Conservation (phyloP, 1,140 invertebrate species). For the Drosophila tsacasi region DNA sequence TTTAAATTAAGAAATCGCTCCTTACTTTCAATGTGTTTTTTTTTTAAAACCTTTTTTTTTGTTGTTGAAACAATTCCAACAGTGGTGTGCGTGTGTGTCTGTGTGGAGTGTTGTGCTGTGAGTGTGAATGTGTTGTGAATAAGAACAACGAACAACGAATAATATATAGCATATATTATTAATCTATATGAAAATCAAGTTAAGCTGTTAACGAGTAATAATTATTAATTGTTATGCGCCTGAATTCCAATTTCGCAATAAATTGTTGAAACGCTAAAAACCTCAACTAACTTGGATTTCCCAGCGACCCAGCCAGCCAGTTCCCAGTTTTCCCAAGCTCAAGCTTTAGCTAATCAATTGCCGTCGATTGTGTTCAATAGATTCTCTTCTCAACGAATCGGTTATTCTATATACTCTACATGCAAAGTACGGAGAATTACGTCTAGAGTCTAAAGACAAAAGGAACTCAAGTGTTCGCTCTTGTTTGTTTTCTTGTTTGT, state of each 20-base stretch:
- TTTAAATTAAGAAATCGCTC: constrained; percentile 7
- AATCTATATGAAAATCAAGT: constrained; percentile 43
- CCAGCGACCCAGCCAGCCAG: not conserved
- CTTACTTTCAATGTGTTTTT: not conserved
- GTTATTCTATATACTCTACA: not conserved
- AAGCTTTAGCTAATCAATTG: not conserved
- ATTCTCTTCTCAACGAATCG: not conserved
- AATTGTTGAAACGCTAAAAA: constrained; percentile 42
- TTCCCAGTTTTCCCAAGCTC: not conserved
- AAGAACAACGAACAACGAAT: constrained; percentile 8
- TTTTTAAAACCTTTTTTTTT: constrained; percentile 27
- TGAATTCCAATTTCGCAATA: constrained; percentile 33
- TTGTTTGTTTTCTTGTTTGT: not conserved
- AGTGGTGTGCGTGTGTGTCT: constrained; percentile 21
- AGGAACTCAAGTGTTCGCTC: not conserved
- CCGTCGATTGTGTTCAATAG: not conserved
- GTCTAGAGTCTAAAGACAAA: not conserved
- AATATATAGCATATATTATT: constrained; percentile 8
- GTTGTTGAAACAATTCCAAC: constrained; percentile 24
- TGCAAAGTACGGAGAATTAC: not conserved
- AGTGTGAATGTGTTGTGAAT: constrained; percentile 12
- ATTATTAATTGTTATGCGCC: constrained; percentile 44
- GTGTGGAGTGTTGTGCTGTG: constrained; percentile 19
- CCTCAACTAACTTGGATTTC: constrained; percentile 1
- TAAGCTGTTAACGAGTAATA: constrained; percentile 54